These are phyloP conservation scores for Hylia prasina DNA, from an alignment of 2,113 vertebrate species.

Conservation along the genomic window DNA sequence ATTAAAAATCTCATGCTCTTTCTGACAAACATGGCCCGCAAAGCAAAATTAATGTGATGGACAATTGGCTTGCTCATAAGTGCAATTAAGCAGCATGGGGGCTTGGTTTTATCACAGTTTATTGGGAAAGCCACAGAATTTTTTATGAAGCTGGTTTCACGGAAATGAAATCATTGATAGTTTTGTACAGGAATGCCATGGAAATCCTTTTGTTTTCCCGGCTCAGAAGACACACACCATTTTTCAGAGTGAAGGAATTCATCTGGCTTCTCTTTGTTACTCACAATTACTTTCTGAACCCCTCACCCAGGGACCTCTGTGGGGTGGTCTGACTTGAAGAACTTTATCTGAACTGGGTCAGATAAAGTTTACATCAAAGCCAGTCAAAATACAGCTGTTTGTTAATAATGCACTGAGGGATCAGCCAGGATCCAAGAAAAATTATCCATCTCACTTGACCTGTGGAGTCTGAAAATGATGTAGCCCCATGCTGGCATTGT, in stretches of 20 bases:
- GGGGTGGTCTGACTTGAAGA: not conserved
- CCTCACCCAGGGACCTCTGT: not conserved
- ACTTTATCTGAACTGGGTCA: not conserved
- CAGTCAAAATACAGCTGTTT: not conserved
- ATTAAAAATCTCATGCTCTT: not conserved
- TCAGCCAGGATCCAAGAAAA: not conserved
- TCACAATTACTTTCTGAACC: not conserved
- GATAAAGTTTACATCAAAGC: not conserved
- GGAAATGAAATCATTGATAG: not conserved
- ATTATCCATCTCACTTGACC: not conserved
- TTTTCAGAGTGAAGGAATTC: not conserved
- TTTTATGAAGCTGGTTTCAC: conserved; percentile 10
- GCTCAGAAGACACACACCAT: not conserved
- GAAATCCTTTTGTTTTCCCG: conserved; percentile 25
- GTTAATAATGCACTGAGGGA: not conserved
- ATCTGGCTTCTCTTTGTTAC: not conserved
- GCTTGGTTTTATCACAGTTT: not conserved
- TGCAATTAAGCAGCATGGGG: conserved; percentile 30
- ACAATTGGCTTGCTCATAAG: conserved; percentile 9
- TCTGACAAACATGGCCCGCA: not conserved
- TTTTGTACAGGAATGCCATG: not conserved
- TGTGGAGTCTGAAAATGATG: not conserved
- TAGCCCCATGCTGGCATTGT: not conserved
- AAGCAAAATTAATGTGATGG: conserved; percentile 12
- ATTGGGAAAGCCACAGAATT: conserved; percentile 9